A percentile compares a stretch with the other conserved stretches of the same genome.
phyloP scores from a whole-genome alignment of 2,888 invertebrate genomes.

The Scelioninae gen. 2 region DNA sequence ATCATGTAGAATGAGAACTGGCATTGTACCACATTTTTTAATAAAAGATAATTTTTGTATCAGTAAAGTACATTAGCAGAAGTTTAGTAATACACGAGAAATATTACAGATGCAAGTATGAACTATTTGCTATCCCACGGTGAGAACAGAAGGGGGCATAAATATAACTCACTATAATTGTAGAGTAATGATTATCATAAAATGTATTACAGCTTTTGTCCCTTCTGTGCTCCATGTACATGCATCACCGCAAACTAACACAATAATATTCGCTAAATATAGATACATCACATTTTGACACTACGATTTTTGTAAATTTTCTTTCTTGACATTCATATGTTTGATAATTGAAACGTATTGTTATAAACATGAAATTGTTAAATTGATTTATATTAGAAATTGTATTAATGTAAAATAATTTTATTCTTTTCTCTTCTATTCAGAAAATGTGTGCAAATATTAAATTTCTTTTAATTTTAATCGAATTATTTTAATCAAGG shows the following conservation, averaged over 20 bases:
- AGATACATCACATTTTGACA: constrained; percentile 30
- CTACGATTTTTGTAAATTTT: constrained; percentile 7
- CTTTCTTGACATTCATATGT: too few relatives aligned
- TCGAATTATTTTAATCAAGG: too few relatives aligned
- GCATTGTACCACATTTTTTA: too few relatives aligned
- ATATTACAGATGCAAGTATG: constrained; percentile 11
- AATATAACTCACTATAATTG: constrained; percentile 36
- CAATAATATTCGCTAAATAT: constrained; percentile 34
- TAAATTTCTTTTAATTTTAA: too few relatives aligned
- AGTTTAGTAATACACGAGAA: constrained; percentile 9
- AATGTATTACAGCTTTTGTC: constrained; percentile 47
- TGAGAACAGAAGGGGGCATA: constrained; percentile 29
- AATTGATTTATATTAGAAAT: too few relatives aligned
- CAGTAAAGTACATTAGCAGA: constrained; percentile 3
- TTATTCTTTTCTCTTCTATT: too few relatives aligned
- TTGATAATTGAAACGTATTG: too few relatives aligned
- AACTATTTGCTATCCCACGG: constrained; percentile 32
- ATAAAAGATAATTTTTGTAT: not conserved
- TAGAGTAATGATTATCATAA: constrained; percentile 48
- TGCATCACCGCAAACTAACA: constrained; percentile 23
- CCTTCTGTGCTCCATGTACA: constrained; percentile 24
- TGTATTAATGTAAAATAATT: too few relatives aligned
- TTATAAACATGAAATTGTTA: not conserved
- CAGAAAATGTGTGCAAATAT: too few relatives aligned
- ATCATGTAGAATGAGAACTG: too few relatives aligned